These are phyloP conservation scores for Hydrocynus forskahlii DNA, from an alignment of 2,797 vertebrate genomes.

Conservation along the genomic window DNA sequence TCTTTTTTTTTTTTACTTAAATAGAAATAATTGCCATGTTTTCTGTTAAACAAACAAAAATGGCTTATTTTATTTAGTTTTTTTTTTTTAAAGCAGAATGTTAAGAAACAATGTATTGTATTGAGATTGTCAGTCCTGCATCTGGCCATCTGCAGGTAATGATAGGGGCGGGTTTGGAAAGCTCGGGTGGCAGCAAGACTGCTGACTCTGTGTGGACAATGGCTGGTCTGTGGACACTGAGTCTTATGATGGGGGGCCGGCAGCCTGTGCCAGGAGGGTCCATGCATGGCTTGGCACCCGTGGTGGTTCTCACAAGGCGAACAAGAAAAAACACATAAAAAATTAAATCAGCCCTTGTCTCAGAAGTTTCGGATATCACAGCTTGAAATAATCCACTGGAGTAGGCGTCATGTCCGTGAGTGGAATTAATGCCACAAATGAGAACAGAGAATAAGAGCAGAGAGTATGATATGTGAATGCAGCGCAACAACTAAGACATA, in stretches of 20 bases:
- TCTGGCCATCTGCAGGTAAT: conserved; percentile 39
- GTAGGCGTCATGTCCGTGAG: background rate
- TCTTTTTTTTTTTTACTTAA: background rate
- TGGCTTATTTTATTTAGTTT: background rate
- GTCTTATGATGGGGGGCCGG: conserved; percentile 51
- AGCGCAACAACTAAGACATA: background rate
- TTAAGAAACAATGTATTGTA: conserved; percentile 6
- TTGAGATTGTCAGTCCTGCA: conserved; percentile 21
- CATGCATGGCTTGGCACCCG: conserved; percentile 40
- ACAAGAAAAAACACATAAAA: conserved; percentile 17
- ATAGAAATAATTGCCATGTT: background rate
- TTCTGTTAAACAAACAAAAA: background rate
- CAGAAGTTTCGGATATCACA: background rate
- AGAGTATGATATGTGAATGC: too few species aligned
- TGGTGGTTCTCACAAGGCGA: conserved; percentile 45
- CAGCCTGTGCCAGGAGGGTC: conserved; percentile 54
- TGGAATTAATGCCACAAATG: background rate
- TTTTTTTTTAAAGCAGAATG: background rate
- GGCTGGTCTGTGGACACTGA: conserved; percentile 50
- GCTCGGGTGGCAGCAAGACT: conserved; percentile 35
- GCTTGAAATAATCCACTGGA: conserved; percentile 13
- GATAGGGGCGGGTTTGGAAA: conserved; percentile 13
- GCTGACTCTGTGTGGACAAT: conserved; percentile 56
- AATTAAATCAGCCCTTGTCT: conserved; percentile 5
- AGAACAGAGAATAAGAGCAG: too few species aligned